These are phyloP conservation scores for Temnopleurus reevesii DNA, from an alignment of 53 echinoderm and acorn worm species.

Conservation along the genomic window DNA sequence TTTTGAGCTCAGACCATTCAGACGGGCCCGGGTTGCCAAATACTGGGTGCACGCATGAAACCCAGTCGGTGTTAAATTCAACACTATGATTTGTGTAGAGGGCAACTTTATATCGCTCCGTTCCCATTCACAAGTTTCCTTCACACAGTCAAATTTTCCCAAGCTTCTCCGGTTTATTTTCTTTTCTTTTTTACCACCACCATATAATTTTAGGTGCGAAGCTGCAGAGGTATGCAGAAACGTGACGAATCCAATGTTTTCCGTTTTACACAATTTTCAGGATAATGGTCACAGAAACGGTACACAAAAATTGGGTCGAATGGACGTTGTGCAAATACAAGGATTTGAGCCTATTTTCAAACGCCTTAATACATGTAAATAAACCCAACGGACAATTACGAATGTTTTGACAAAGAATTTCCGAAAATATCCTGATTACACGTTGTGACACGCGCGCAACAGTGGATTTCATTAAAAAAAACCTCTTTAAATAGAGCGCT, in stretches of 20 bases:
- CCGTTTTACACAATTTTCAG: no score
- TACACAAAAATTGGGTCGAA: background rate
- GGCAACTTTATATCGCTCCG: no score
- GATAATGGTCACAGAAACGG: background rate
- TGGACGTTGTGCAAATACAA: background rate
- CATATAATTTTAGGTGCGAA: no score
- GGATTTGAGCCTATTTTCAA: background rate
- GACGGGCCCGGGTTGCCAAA: no score
- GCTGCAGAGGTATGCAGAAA: background rate
- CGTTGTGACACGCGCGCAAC: background rate
- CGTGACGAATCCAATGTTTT: background rate
- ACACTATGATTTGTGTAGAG: no score
- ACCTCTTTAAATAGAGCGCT: no score
- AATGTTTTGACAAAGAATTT: conserved; percentile 1
- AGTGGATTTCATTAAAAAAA: no score
- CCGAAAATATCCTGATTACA: background rate
- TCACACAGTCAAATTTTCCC: background rate
- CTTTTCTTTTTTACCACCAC: background rate
- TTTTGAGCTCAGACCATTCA: no score
- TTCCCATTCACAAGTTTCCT: conserved; percentile 1
- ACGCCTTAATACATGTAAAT: conserved; percentile 7
- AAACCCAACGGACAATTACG: conserved; percentile 8
- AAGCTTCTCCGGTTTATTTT: background rate
- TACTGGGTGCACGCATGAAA: no score
- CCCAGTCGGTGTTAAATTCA: no score